These are phyloP conservation scores for Gavia stellata DNA, from an alignment of 2,113 vertebrate genomes.

Conservation along the genomic window DNA sequence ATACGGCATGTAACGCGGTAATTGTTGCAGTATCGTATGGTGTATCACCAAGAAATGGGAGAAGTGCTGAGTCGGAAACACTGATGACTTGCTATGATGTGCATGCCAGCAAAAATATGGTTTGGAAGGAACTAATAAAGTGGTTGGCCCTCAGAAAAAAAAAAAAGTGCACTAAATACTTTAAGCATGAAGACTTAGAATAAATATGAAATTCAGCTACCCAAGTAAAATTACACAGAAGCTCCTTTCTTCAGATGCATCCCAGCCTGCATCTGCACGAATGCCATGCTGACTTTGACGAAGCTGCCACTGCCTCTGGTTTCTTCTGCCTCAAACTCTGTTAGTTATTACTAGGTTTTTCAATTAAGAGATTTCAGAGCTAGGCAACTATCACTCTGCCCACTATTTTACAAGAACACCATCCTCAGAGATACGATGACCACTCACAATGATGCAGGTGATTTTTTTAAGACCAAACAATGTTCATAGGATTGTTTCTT, in stretches of 20 bases:
- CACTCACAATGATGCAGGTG: not conserved
- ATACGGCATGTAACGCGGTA: rapidly evolving
- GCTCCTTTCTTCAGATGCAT: not conserved
- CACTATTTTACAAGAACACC: not conserved
- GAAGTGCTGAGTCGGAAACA: not conserved
- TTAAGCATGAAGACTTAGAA: not conserved
- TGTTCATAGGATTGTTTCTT: not conserved
- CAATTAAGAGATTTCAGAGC: not conserved
- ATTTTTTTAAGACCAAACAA: not conserved
- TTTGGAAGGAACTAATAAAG: not conserved
- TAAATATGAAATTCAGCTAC: not conserved
- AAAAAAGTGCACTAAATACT: not conserved
- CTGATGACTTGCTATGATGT: not conserved
- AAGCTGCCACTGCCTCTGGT: not conserved
- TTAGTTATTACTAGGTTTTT: not conserved
- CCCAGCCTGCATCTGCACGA: not conserved
- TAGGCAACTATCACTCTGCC: not conserved
- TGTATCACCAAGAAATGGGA: not conserved
- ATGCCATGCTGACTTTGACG: not conserved
- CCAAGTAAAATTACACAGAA: not conserved
- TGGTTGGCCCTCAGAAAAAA: not conserved
- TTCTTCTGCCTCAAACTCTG: not conserved
- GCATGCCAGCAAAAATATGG: not conserved
- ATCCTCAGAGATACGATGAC: not conserved
- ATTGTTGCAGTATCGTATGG: not conserved